phyloP scores from a whole-genome alignment of 2,797 vertebrate species.

The Pangasius sanitwongsei region DNA sequence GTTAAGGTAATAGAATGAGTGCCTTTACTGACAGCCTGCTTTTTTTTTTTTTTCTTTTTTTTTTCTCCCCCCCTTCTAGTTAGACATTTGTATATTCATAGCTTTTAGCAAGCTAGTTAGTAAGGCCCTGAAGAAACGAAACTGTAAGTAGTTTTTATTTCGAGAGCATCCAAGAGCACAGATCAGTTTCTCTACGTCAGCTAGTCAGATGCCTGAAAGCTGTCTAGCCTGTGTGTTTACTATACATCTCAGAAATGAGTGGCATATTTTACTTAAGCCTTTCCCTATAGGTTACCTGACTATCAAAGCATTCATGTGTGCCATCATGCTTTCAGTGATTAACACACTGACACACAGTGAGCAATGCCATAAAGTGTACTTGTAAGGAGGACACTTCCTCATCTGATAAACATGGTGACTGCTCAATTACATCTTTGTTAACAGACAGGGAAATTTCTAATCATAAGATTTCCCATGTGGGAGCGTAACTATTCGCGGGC shows the following conservation, averaged over 20 bases:
- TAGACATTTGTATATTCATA: conserved; percentile 25
- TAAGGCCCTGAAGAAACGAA: conserved; percentile 45
- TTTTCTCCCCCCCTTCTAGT: not conserved
- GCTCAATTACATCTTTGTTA: not conserved
- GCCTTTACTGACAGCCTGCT: too few species aligned
- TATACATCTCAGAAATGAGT: not conserved
- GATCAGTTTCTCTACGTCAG: conserved; percentile 26
- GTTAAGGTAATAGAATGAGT: too few species aligned
- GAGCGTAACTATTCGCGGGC: not conserved
- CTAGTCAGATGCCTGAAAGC: not conserved
- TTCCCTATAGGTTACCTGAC: not conserved
- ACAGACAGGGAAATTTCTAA: not conserved
- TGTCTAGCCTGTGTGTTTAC: not conserved
- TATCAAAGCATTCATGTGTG: not conserved
- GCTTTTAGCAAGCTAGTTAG: conserved; percentile 51
- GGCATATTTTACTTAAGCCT: too few species aligned
- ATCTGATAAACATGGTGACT: conserved; percentile 38
- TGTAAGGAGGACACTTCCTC: conserved; percentile 43
- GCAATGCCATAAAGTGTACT: not conserved
- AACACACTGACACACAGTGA: not conserved
- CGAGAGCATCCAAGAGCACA: conserved; percentile 8
- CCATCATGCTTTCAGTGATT: not conserved
- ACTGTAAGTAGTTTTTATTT: conserved; percentile 42
- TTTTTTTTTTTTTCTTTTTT: not conserved
- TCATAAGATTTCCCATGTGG: not conserved